Percentiles rank a stretch among this genome's conserved stretches.
Conservation (phyloP, 2,888 invertebrate species). For the Serrognathus titanus region DNA sequence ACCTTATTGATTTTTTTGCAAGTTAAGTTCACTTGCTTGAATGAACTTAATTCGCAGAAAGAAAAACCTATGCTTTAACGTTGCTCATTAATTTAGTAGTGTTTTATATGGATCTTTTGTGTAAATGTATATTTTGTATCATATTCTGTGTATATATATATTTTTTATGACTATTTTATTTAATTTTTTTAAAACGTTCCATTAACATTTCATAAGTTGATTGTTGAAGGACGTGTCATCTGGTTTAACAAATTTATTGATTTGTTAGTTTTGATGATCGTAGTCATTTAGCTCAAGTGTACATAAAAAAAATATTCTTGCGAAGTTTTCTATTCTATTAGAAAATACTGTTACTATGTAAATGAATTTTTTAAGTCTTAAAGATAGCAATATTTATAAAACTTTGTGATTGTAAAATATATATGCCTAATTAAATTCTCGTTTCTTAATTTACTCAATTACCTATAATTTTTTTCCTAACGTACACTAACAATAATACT, state of each 20-base stretch:
- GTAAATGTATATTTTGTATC: conserved; percentile 30
- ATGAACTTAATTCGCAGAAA: conserved; percentile 3
- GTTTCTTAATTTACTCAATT: too few relatives aligned
- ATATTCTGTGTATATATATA: conserved; percentile 33
- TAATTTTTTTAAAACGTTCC: conserved; percentile 17
- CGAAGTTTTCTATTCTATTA: conserved; percentile 46
- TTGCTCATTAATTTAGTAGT: conserved; percentile 30
- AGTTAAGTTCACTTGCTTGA: conserved; percentile 3
- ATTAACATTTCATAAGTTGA: conserved; percentile 10
- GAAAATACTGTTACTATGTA: conserved; percentile 47
- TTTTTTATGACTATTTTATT: conserved; percentile 10
- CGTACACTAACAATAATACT: too few relatives aligned
- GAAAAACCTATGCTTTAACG: conserved; percentile 24
- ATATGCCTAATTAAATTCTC: conserved; percentile 26
- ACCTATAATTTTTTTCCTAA: too few relatives aligned
- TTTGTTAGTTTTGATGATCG: conserved; percentile 12
- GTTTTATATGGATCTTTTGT: conserved; percentile 32
- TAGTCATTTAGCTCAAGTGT: conserved; percentile 46
- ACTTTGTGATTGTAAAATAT: conserved; percentile 50
- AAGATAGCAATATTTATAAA: conserved; percentile 52
- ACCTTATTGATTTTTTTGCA: conserved; percentile 7
- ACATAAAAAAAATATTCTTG: conserved; percentile 45
- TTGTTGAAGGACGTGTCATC: conserved; percentile 3
- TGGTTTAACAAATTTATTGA: conserved; percentile 2
- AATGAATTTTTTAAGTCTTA: conserved; percentile 48